A percentile compares a stretch with the other conserved stretches of the same genome.
Evolutionary conservation across 2,888 invertebrate species (phyloP).

Genomic region (Dasysyrphus albostriatus): DNA sequence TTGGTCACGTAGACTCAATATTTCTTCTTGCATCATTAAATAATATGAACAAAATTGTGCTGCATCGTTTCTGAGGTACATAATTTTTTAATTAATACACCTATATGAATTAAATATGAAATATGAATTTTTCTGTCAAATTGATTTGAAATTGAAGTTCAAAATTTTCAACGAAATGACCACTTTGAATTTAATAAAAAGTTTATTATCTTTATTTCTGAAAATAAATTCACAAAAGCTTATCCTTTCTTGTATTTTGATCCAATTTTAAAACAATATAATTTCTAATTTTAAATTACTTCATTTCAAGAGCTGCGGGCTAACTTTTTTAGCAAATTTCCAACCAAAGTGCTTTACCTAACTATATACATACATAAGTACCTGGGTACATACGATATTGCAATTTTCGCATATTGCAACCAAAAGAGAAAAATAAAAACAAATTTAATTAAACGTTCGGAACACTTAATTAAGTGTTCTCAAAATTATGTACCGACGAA

Average conservation of each 20-base stretch:
- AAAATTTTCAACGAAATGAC: too few relatives aligned
- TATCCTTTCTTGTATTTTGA: not conserved
- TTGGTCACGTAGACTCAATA: too few relatives aligned
- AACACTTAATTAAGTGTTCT: constrained; percentile 48
- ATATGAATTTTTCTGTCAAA: too few relatives aligned
- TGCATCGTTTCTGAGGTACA: too few relatives aligned
- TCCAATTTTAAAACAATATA: not conserved
- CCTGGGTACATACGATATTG: not conserved
- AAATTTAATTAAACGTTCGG: constrained; percentile 1
- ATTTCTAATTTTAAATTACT: not conserved
- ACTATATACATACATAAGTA: too few relatives aligned
- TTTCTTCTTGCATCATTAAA: too few relatives aligned
- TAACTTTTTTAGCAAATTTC: not conserved
- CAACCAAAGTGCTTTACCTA: not conserved
- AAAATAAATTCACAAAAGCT: not conserved
- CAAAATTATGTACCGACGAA: not conserved
- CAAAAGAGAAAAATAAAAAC: not conserved
- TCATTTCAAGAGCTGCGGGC: not conserved
- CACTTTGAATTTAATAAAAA: too few relatives aligned
- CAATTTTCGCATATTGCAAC: not conserved
- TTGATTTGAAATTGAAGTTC: too few relatives aligned
- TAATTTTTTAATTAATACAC: too few relatives aligned
- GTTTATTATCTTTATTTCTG: too few relatives aligned
- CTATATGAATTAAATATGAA: too few relatives aligned
- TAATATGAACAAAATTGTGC: too few relatives aligned